A percentile compares a stretch with the other conserved stretches of the same genome.
Evolutionary conservation across 2,113 vertebrate genomes (phyloP).

Genomic region (Rhynchomys soricoides): DNA sequence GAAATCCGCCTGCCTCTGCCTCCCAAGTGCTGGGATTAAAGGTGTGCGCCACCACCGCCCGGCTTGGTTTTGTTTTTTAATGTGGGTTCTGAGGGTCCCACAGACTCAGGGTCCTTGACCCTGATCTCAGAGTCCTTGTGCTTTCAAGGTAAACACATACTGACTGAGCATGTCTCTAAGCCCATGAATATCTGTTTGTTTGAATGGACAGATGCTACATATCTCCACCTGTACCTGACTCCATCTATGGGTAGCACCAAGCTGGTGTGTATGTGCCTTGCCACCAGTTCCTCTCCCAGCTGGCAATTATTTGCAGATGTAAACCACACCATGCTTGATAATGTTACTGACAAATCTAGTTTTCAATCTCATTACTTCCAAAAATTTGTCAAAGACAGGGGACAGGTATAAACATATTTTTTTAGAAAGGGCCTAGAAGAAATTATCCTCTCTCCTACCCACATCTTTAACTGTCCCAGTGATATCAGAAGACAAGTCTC

Average conservation of each 20-base stretch:
- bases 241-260: background rate
- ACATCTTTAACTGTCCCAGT: slow-evolving; percentile 26
- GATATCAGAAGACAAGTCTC: slow-evolving; percentile 19
- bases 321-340: background rate
- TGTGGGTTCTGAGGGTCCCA: background rate
- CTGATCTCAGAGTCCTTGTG: background rate
- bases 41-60: too few species aligned
- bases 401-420: slow-evolving; percentile 71
- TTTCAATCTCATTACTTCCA: slow-evolving; percentile 66
- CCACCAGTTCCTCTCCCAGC: background rate
- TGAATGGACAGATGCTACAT: background rate
- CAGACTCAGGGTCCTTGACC: too few species aligned
- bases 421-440: slow-evolving; percentile 68
- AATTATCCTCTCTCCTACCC: slow-evolving; percentile 16
- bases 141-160: background rate
- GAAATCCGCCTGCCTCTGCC: too few species aligned
- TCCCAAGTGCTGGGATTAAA: too few species aligned
- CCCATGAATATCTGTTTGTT: background rate
- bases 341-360: background rate
- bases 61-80: background rate
- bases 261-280: background rate
- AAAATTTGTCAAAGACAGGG: slow-evolving; percentile 74
- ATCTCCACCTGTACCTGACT: background rate
- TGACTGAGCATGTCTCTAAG: background rate
- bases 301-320: slow-evolving; percentile 7